phyloP scores from a whole-genome alignment of 2,113 vertebrate genomes.

The Elachura formosa region DNA sequence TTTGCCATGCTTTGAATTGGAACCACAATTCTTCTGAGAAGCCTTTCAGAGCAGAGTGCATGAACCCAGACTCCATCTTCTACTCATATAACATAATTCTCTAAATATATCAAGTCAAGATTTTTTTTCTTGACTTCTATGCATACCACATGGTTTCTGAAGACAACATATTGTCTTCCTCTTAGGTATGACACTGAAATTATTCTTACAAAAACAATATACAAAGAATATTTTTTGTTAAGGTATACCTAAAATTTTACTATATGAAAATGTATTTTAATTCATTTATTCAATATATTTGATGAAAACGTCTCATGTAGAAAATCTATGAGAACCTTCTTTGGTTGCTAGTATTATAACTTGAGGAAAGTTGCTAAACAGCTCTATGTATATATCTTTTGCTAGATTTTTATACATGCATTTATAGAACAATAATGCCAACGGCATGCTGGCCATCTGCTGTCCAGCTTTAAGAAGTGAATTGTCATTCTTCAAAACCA shows the following conservation, averaged over 20 bases:
- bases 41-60: not conserved
- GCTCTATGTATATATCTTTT: not conserved
- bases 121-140: not conserved
- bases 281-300: not conserved
- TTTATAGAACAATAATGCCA: not conserved
- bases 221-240: not conserved
- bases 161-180: not conserved
- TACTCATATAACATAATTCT: not conserved
- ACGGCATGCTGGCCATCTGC: not conserved
- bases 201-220: not conserved
- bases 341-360: not conserved
- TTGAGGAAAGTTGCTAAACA: not conserved
- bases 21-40: not conserved
- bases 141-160: not conserved
- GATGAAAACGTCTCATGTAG: not conserved
- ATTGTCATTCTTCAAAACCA: not conserved
- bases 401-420: not conserved
- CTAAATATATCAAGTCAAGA: not conserved
- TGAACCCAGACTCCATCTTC: not conserved
- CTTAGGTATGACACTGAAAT: not conserved
- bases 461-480: not conserved
- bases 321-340: not conserved
- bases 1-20: not conserved
- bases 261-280: not conserved
- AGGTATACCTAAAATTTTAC: not conserved